A percentile compares a stretch with the other conserved stretches of the same genome.
Conservation (phyloP, 2,888 invertebrate species). For the Mythimna loreyi region DNA sequence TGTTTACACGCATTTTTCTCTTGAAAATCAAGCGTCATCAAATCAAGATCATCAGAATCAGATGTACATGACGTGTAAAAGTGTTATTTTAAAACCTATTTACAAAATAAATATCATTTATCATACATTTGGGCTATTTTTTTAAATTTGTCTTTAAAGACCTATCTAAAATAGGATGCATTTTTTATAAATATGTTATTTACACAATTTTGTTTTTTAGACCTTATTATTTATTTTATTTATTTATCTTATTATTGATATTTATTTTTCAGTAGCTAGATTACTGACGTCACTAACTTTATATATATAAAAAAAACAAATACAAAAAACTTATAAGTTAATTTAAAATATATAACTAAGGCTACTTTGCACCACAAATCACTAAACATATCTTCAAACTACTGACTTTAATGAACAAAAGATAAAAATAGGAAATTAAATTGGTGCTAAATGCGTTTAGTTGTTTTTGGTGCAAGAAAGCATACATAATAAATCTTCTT, state of each 20-base stretch:
- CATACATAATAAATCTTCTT: background rate
- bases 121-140: background rate
- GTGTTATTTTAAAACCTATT: too few relatives aligned
- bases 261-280: slow-evolving; percentile 56
- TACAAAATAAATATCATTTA: too few relatives aligned
- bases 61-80: too few relatives aligned
- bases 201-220: slow-evolving; percentile 41
- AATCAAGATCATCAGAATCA: too few relatives aligned
- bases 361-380: background rate
- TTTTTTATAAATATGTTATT: background rate
- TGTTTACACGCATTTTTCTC: slow-evolving; percentile 4
- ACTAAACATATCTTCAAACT: background rate
- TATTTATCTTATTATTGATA: slow-evolving; percentile 29
- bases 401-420: too few relatives aligned
- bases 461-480: background rate
- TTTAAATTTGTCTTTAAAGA: background rate
- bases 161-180: background rate
- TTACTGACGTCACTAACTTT: slow-evolving; percentile 59
- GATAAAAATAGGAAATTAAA: background rate
- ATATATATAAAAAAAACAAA: background rate
- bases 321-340: background rate
- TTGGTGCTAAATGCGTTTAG: slow-evolving; percentile 7
- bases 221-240: slow-evolving; percentile 24
- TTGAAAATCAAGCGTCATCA: background rate
- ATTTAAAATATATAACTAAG: background rate